Evolutionary conservation across 2,113 vertebrate genomes (phyloP), one percentile per base, ranked within the genome.

Genomic region (Triplophysa dalaica): DNA sequence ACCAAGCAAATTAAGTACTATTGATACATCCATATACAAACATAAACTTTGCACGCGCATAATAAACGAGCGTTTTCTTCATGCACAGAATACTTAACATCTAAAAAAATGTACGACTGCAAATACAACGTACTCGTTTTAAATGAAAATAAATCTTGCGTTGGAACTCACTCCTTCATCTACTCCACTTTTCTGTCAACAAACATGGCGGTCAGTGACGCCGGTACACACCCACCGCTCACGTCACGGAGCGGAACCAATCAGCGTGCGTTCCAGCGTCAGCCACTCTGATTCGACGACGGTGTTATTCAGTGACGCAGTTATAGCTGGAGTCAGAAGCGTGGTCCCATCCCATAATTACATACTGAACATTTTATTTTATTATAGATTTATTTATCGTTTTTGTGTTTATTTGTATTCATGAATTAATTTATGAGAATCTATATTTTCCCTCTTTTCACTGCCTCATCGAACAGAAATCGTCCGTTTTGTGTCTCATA

Each of bases 221-320:
- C 3, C 0, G 8, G 22, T 10, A 38, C 81, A 82, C 81, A 45
- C 84, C 84, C 81, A 77, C 73, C 16, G 3, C 1, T 1, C 3
- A 26, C 83, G 80, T 82, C 76, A 82, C 7, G 45, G 38, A 11
- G 45, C 12, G 38, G 16, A 58, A 21, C 83, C 77, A 82, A 79
- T 82, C 66, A 61, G 58, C 41, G 8, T 63, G 2, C 13, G 60
- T 41, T 54, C 26, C n/a, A 54, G 9, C 52, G 38, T 12, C n/a
- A n/a, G 50, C 63, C 26, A 10, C 70, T 21, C 26, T 5, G 65
- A 56, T 68, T 43, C 24, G 69, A 16, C 11, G 61, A 26, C 64
- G 33, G 33, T 8, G 33, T 38, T 38, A 6, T 38, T 38, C 81
- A 65, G n/a, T 82, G 50, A 33, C 58, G 64, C 41, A 7, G 1